Base-by-base conservation (phyloP, 2,113 vertebrate genomes). In the Orthonyx spaldingii region DNA sequence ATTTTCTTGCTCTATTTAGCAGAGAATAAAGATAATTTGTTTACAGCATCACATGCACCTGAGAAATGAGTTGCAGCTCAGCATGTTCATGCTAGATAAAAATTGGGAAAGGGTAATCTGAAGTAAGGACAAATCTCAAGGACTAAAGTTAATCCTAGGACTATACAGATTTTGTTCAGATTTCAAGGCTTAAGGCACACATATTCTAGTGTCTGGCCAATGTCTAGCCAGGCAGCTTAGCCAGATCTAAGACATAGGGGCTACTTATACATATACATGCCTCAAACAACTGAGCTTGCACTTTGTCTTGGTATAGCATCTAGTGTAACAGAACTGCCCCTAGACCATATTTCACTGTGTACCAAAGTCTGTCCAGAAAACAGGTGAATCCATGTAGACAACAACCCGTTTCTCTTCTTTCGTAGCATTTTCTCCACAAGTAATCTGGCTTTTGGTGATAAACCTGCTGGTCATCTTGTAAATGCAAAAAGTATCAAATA, bases 1-100 rank as follows among this genome's bases (percentile, higher is more conserved):
- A 89, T 91, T 96, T 95, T 94, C 90, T 93, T 95, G 90, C 92
- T 96, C 95, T 95, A 86, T 96, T 96, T 95, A 97, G 84, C 91
- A 95, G 72, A 92, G 84, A 92, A 92, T 93, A 96, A 96, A 91
- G 89, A 87, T 93, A 92, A 96, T 94, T 96, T 96, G 87, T 95
- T 96, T 96, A 95, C 81, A 84, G 57, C 89, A 82, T 74, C 65
- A 61, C 93, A 92, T 64, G 86, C 84, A 92, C 77, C 93, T 96
- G 91, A 95, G 87, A 95, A 97, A 93, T 53, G 32, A 84, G 53
- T 37, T 89, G 49, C 61, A 95, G 87, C 84, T 70, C 95, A 96
- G 91, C 86, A 79, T 82, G 90, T 37, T 93, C 44, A 56, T 20
- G 32, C 47, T 39, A 69, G 56, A 71, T 93, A 80, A 84, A 90